Evolutionary conservation across 2,888 invertebrate genomes (phyloP).

Genomic region (Byasa hedistus): DNA sequence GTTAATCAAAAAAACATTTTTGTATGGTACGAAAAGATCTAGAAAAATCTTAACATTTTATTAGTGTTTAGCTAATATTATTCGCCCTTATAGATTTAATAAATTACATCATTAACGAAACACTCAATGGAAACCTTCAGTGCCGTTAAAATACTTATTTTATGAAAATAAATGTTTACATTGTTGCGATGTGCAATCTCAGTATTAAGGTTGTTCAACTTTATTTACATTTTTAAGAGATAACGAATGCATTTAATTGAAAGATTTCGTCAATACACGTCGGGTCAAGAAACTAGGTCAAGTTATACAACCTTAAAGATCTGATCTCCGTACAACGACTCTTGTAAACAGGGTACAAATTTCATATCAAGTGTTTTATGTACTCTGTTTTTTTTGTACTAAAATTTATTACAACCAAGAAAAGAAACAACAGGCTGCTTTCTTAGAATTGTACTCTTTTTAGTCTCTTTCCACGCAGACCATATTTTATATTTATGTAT

Average conservation of each 20-base stretch:
- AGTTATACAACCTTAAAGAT: conserved; percentile 6
- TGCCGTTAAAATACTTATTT: background rate
- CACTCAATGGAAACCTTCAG: background rate
- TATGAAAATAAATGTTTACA: background rate
- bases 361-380: background rate
- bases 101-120: background rate
- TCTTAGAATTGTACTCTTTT: too few species aligned
- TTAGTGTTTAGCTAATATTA: background rate
- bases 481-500: background rate
- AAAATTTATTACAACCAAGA: too few species aligned
- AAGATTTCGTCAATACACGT: conserved; percentile 23
- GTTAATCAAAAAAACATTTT: too few species aligned
- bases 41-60: background rate
- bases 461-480: too few species aligned
- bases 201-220: conserved; percentile 8
- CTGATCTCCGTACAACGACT: background rate
- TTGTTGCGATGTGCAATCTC: background rate
- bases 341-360: background rate
- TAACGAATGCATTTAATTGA: conserved; percentile 24
- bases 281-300: conserved; percentile 27
- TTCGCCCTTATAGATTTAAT: background rate
- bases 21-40: background rate
- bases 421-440: too few species aligned
- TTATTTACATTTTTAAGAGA: conserved; percentile 26
- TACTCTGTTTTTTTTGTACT: background rate